A percentile compares a stretch with the other conserved stretches of the same genome.
phyloP scores from a whole-genome alignment of 37 sponge, comb jelly and placozoan species.

The Diacarnus erythraeanus region DNA sequence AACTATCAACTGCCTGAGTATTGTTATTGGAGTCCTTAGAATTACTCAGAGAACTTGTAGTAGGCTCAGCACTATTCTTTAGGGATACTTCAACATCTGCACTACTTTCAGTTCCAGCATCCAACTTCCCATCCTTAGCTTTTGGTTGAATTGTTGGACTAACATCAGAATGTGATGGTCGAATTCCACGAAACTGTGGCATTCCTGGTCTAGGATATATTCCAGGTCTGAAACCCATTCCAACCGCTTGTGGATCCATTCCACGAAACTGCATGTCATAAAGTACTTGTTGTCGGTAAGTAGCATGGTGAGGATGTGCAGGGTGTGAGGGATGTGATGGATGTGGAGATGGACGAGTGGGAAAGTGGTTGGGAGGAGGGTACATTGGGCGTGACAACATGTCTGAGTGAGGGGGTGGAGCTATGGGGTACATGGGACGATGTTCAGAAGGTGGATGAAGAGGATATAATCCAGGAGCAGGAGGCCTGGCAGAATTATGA shows the following conservation, averaged over 20 bases:
- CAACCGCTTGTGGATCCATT: not conserved
- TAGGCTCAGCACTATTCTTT: too few relatives aligned
- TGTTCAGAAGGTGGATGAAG: not conserved
- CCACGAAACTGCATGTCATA: slow-evolving; percentile 11
- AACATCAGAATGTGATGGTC: not conserved
- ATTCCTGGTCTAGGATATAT: not conserved
- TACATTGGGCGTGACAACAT: slow-evolving; percentile 9
- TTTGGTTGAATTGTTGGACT: not conserved
- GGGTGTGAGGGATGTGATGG: slow-evolving; percentile 32
- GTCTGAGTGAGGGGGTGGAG: not conserved
- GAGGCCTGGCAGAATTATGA: too few relatives aligned
- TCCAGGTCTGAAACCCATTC: not conserved
- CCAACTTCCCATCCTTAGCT: slow-evolving; percentile 5
- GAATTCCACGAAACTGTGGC: not conserved
- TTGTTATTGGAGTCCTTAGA: too few relatives aligned
- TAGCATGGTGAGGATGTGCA: slow-evolving; percentile 21
- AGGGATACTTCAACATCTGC: not conserved
- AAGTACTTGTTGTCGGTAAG: slow-evolving; percentile 9
- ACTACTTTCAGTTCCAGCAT: not conserved
- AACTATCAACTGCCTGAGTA: not conserved
- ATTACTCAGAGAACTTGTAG: too few relatives aligned
- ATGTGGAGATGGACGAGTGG: slow-evolving; percentile 11
- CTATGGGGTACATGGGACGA: not conserved
- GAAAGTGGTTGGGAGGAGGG: slow-evolving; percentile 3
- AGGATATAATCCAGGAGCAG: not conserved